Base-by-base conservation (phyloP, 2,113 vertebrate genomes). In the Aramus guarauna region DNA sequence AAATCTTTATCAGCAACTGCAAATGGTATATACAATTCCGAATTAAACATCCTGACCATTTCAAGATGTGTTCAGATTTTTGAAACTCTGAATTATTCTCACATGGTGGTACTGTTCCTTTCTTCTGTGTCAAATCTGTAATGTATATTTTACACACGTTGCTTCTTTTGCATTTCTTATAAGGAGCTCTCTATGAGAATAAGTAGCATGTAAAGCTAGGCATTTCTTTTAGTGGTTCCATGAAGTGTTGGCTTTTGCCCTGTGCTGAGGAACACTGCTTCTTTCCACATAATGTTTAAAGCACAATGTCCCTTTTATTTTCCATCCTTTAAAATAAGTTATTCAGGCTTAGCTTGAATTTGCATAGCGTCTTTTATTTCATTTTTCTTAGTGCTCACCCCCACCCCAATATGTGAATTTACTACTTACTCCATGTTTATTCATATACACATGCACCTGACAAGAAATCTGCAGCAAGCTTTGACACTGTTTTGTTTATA, bases 271-370 rank as follows among this genome's bases (percentile, higher is more conserved):
- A 82, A 45, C 19, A 15, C 29, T 59, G 26, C 15, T 86, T 8
- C 41, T 88, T 62, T 64, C 48, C 7, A 87, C 66, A 36, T 52
- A 50, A 32, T 87, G 83, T 59, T 71, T 55, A 64, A 72, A 88
- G 24, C 32, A 88, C 6, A 19, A 50, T 24, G 5, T 77, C 7
- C 36, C 10, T 47, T 86, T 87, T 52, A 17, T 23, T 95, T 87
- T 68, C 78, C 4, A 18, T 53, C 16, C 18, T 76, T 58, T 67
- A 37, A 75, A 90, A 58, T 55, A 36, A 91, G 3, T 75, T 85
- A 50, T n/a, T 88, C 26, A 73, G 32, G 27, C 37, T 89, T 81
- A 50, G 11, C 9, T 52, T 91, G 56, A 90, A 67, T 93, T 95
- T 87, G 5, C 30, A 1, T 58, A 13, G 15, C 48, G 19, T 66